phyloP scores from a whole-genome alignment of 2,113 vertebrate genomes.

The Artemisiospiza belli region DNA sequence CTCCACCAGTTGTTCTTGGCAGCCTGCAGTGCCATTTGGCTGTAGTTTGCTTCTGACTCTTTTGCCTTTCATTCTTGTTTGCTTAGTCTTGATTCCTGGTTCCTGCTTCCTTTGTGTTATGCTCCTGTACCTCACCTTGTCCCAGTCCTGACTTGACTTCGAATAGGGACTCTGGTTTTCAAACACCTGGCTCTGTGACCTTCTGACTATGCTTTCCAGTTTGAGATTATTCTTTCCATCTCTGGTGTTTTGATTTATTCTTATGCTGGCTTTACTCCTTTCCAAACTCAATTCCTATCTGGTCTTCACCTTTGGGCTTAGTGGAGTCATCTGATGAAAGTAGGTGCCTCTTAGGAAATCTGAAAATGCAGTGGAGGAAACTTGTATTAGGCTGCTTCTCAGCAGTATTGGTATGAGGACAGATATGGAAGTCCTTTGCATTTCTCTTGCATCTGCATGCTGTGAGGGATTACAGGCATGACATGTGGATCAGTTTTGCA shows the following conservation, averaged over 20 bases:
- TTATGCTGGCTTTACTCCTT: neutral
- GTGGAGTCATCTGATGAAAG: neutral
- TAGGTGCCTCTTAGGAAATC: neutral
- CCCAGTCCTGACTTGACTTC: neutral
- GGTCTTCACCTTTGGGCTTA: neutral
- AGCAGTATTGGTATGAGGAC: neutral
- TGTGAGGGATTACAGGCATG: neutral
- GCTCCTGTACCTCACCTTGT: neutral
- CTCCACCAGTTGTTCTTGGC: slow-evolving; percentile 61
- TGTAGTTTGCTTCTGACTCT: slow-evolving; percentile 41
- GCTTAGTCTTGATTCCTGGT: slow-evolving; percentile 38
- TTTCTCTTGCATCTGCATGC: neutral
- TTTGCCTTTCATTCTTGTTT: slow-evolving; percentile 57
- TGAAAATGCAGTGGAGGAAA: neutral
- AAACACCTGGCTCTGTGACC: neutral
- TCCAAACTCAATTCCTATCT: neutral
- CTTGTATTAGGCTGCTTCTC: neutral
- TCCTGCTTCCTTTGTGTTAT: slow-evolving; percentile 1
- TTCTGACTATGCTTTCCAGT: neutral
- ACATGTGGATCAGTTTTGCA: neutral
- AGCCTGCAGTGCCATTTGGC: slow-evolving; percentile 43
- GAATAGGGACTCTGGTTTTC: neutral
- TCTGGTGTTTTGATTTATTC: neutral
- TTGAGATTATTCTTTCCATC: neutral
- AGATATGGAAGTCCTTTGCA: neutral